Percentiles rank a stretch among this genome's conserved stretches.
Conservation (phyloP, 1,140 invertebrate genomes). For the Camponotus pennsylvanicus region DNA sequence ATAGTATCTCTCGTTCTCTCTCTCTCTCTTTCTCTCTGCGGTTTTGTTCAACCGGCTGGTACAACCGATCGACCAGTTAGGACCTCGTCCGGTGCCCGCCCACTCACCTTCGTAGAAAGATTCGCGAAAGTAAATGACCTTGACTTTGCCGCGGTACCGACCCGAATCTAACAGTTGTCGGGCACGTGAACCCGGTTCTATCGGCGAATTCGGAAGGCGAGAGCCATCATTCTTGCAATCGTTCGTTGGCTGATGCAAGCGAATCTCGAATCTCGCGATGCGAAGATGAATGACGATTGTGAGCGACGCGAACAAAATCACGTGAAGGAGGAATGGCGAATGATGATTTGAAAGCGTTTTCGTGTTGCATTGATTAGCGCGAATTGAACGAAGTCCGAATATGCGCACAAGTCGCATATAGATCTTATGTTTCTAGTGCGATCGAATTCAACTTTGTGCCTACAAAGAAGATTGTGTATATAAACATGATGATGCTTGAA, state of each 20-base stretch:
- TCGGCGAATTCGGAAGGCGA: neutral
- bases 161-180: slow-evolving; percentile 39
- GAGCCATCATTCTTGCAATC: neutral
- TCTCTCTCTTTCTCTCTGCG: neutral
- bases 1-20: slow-evolving; percentile 24
- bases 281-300: neutral
- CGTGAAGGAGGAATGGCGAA: neutral
- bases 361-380: neutral
- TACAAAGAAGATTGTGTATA: slow-evolving; percentile 19
- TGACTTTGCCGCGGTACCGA: slow-evolving; percentile 34
- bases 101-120: slow-evolving; percentile 15
- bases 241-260: neutral
- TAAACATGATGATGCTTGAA: neutral
- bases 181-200: neutral
- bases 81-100: neutral
- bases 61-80: slow-evolving; percentile 49
- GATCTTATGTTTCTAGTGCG: neutral
- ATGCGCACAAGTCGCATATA: neutral
- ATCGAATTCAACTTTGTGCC: neutral
- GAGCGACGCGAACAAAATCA: neutral
- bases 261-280: neutral
- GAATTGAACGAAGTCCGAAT: neutral
- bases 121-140: slow-evolving; percentile 64
- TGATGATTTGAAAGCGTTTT: neutral
- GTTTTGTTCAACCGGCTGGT: slow-evolving; percentile 36